Conservation (phyloP, 2,797 vertebrate genomes). For the Okamejei kenojei region DNA sequence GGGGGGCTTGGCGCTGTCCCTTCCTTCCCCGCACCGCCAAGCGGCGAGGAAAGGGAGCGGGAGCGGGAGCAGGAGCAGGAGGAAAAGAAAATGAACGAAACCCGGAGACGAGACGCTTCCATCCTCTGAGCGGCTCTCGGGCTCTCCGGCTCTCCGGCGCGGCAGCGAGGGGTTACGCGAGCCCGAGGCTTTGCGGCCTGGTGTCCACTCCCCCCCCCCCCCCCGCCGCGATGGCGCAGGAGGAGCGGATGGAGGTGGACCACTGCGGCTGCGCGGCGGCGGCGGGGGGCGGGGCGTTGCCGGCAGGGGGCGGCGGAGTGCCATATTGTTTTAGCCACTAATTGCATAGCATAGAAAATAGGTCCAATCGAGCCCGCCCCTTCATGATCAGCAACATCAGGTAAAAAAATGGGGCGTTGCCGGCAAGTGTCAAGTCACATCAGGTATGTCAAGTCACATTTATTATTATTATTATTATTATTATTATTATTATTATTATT, state of each 20-base stretch:
- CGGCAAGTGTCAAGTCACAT: too few relatives aligned
- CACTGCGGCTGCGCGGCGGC: constrained; percentile 21
- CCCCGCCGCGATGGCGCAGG: not conserved
- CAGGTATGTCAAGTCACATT: too few relatives aligned
- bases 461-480: too few relatives aligned
- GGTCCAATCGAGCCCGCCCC: too few relatives aligned
- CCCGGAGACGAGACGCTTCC: not conserved
- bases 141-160: not conserved
- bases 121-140: not conserved
- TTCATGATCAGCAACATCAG: too few relatives aligned
- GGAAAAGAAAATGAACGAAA: not conserved
- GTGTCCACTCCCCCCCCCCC: constrained; percentile 45
- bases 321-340: too few relatives aligned
- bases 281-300: not conserved
- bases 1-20: not conserved
- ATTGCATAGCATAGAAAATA: too few relatives aligned
- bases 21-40: not conserved
- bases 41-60: not conserved
- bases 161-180: constrained; percentile 43
- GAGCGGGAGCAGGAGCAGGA: too few relatives aligned
- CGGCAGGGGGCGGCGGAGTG: not conserved
- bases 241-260: constrained; percentile 32
- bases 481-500: too few relatives aligned
- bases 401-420: too few relatives aligned
- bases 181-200: constrained; percentile 47